These are phyloP conservation scores for Dendrolimus kikuchii DNA, from an alignment of 1,140 invertebrate genomes.

Conservation along the genomic window DNA sequence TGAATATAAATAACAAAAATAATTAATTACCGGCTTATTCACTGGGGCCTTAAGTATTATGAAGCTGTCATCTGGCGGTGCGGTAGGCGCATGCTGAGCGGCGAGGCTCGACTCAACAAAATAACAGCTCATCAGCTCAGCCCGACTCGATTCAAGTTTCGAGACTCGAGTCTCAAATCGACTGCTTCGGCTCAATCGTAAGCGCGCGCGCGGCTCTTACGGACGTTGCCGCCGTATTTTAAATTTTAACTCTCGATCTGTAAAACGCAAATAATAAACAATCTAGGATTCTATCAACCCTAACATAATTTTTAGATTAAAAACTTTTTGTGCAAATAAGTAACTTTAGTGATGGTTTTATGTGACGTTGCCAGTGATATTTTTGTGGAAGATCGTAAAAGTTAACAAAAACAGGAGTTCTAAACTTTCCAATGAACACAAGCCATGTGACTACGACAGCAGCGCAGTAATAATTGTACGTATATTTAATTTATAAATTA, in stretches of 20 bases:
- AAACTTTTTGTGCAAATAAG: neutral
- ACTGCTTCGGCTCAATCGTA: slow-evolving; percentile 40
- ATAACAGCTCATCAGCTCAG: neutral
- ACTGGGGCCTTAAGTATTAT: slow-evolving; percentile 1
- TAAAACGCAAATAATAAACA: slow-evolving; percentile 19
- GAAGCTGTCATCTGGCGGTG: slow-evolving; percentile 56
- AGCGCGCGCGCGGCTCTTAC: slow-evolving; percentile 33
- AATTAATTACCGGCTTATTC: too few relatives aligned
- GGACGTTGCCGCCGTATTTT: slow-evolving; percentile 18
- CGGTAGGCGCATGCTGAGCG: slow-evolving; percentile 10
- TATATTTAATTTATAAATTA: slow-evolving; percentile 52
- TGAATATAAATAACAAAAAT: too few relatives aligned
- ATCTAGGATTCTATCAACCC: slow-evolving; percentile 6
- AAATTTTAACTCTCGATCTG: slow-evolving; percentile 2
- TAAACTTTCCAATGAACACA: slow-evolving; percentile 46
- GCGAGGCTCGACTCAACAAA: neutral
- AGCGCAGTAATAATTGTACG: slow-evolving; percentile 55
- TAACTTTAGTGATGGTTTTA: slow-evolving; percentile 32
- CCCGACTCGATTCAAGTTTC: too few relatives aligned
- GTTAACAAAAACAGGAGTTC: slow-evolving; percentile 41
- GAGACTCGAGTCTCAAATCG: too few relatives aligned
- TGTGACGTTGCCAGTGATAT: slow-evolving; percentile 45
- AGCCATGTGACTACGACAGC: slow-evolving; percentile 62
- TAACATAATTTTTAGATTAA: slow-evolving; percentile 1
- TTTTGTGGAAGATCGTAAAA: slow-evolving; percentile 45